Conservation (phyloP, 2,888 invertebrate species). For the Hirtodrosophila confusa region DNA sequence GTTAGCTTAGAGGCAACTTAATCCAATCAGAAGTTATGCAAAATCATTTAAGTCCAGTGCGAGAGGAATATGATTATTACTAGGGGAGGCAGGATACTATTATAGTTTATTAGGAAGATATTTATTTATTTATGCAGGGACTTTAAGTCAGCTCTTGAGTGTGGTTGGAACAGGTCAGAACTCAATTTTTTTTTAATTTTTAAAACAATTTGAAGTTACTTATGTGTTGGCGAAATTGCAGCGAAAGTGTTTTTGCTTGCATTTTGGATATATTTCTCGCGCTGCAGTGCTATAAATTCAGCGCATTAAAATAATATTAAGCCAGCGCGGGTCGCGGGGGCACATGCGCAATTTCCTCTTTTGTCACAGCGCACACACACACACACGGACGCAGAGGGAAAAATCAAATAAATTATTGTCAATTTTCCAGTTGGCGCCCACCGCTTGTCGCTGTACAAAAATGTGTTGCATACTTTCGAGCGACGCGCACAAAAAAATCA, state of each 20-base stretch:
- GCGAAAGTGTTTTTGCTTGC: constrained; percentile 43
- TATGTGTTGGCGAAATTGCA: constrained; percentile 26
- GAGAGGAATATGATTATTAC: too few species aligned
- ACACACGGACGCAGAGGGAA: constrained; percentile 14
- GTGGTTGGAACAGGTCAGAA: not conserved
- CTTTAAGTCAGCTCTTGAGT: too few species aligned
- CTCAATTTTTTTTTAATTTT: not conserved
- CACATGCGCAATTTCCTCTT: constrained; percentile 46
- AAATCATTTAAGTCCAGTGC: too few species aligned
- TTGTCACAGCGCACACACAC: constrained; percentile 34
- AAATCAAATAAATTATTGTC: constrained; percentile 80
- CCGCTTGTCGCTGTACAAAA: constrained; percentile 31
- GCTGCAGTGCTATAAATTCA: constrained; percentile 64
- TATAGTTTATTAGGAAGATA: too few species aligned
- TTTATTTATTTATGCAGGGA: too few species aligned
- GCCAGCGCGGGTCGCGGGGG: constrained; percentile 21
- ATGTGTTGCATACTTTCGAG: constrained; percentile 54
- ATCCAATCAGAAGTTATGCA: too few species aligned
- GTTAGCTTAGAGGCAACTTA: too few species aligned
- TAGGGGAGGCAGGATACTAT: too few species aligned
- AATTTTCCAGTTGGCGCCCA: constrained; percentile 74
- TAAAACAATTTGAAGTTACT: not conserved
- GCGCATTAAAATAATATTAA: constrained; percentile 74
- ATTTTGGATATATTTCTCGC: constrained; percentile 35
- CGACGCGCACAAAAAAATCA: constrained; percentile 34